These are phyloP conservation scores for Caenorhabditis sp. DNA, from an alignment of 2,888 invertebrate species.

Conservation along the genomic window DNA sequence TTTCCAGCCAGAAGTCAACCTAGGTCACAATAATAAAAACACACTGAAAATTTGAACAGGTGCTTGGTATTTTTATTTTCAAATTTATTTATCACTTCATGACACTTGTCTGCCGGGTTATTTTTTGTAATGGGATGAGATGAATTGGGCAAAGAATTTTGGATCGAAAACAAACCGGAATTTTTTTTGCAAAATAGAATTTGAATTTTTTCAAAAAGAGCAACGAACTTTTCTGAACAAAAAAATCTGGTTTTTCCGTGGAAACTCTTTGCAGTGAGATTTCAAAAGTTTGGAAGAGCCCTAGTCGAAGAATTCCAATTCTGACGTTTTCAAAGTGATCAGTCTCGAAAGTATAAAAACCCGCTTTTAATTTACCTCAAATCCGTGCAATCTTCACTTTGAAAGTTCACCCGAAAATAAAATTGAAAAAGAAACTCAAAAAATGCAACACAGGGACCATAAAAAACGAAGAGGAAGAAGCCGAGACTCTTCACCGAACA, in stretches of 20 bases:
- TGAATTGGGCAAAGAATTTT: too few relatives aligned
- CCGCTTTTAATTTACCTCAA: too few relatives aligned
- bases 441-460: background rate
- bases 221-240: too few relatives aligned
- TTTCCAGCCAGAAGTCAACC: background rate
- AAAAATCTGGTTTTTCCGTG: too few relatives aligned
- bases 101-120: background rate
- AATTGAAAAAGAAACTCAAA: background rate
- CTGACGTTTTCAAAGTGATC: too few relatives aligned
- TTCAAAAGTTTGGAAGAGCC: too few relatives aligned
- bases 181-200: too few relatives aligned
- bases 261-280: too few relatives aligned
- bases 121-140: background rate
- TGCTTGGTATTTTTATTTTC: background rate
- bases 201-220: too few relatives aligned
- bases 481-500: background rate
- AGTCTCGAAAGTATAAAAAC: too few relatives aligned
- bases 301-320: too few relatives aligned
- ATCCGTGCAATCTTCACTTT: background rate
- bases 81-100: background rate
- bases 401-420: background rate
- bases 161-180: too few relatives aligned
- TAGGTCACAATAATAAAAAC: background rate
- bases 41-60: background rate
- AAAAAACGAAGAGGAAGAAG: background rate